Percentiles rank a stretch among this genome's conserved stretches.
phyloP scores from a whole-genome alignment of 1,140 invertebrate genomes.

The Drosophila truncata region DNA sequence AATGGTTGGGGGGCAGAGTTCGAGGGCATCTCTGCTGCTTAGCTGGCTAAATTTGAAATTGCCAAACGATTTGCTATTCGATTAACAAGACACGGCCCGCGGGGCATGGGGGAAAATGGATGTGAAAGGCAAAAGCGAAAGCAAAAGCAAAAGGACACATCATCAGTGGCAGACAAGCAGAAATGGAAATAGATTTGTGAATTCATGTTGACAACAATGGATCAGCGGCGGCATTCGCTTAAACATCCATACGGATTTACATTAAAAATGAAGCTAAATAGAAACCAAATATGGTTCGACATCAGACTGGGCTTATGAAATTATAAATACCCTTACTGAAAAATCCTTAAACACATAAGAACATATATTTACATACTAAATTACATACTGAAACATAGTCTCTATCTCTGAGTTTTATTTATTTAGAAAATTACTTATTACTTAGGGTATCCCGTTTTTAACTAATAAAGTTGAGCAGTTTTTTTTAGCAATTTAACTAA shows the following conservation, averaged over 20 bases:
- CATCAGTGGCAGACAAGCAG: constrained; percentile 58
- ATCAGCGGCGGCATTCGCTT: constrained; percentile 40
- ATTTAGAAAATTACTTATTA: neutral
- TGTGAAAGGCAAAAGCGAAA: constrained; percentile 14
- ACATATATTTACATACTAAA: too few species aligned
- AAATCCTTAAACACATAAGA: too few species aligned
- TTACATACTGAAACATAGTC: too few species aligned
- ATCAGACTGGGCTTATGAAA: neutral
- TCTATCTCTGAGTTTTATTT: too few species aligned
- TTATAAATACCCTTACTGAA: constrained; percentile 29
- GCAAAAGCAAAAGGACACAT: constrained; percentile 16
- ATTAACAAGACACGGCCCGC: constrained; percentile 69
- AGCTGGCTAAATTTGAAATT: constrained; percentile 78
- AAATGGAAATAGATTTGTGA: constrained; percentile 79
- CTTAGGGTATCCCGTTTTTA: neutral
- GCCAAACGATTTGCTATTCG: constrained; percentile 79
- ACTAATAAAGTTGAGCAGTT: neutral
- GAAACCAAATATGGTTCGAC: constrained; percentile 24
- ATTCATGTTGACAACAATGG: constrained; percentile 78
- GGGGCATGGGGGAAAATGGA: constrained; percentile 11
- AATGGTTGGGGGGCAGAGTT: constrained; percentile 6
- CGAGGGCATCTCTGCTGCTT: constrained; percentile 46
- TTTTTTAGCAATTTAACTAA: neutral
- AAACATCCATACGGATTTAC: constrained; percentile 44
- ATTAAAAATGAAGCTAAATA: constrained; percentile 54